These are phyloP conservation scores for Sphinx pinastri DNA, from an alignment of 2,888 invertebrate genomes.

Conservation along the genomic window DNA sequence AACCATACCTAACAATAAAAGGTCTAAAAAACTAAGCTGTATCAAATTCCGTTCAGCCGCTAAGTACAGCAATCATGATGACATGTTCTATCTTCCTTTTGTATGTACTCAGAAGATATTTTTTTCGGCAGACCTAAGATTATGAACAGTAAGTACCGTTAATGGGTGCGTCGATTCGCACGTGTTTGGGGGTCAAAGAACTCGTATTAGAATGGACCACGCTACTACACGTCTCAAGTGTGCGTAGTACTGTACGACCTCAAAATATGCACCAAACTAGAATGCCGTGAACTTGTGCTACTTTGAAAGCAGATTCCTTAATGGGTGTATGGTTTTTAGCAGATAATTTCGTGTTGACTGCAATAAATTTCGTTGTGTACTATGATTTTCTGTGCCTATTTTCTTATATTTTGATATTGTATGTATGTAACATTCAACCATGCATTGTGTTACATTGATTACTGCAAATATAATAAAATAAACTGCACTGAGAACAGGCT, in stretches of 20 bases:
- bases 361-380: conserved; percentile 9
- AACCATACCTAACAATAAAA: neutral
- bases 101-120: neutral
- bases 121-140: conserved; percentile 34
- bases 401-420: neutral
- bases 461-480: neutral
- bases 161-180: conserved; percentile 67
- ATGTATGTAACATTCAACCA: neutral
- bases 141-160: conserved; percentile 64
- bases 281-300: conserved; percentile 36
- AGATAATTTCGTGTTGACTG: neutral
- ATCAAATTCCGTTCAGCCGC: too few relatives aligned
- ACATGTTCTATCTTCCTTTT: neutral
- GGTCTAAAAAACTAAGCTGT: neutral
- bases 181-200: conserved; percentile 65
- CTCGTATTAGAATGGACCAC: conserved; percentile 52
- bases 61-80: too few relatives aligned
- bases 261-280: conserved; percentile 37
- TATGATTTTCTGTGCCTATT: neutral
- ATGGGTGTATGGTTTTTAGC: conserved; percentile 1
- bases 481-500: neutral
- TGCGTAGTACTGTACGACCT: conserved; percentile 26
- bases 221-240: conserved; percentile 30
- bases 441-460: too few relatives aligned
- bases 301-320: conserved; percentile 30